Evolutionary conservation across 2,113 vertebrate species (phyloP).

Genomic region (Serinus canaria): DNA sequence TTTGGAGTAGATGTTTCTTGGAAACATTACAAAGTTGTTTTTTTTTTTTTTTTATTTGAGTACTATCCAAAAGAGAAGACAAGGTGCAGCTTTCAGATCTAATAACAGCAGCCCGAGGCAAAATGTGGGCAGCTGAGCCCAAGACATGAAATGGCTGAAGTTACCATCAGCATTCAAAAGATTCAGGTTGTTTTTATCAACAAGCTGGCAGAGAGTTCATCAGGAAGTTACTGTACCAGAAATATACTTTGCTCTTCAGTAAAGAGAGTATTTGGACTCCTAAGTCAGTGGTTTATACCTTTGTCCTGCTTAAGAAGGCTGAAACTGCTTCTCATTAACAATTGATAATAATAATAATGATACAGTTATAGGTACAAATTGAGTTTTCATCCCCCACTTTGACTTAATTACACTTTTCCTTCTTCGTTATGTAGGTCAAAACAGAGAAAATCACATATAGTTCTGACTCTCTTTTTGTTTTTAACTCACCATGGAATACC

Average conservation of each 20-base stretch:
- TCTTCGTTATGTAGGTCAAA: background rate
- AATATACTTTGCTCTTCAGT: background rate
- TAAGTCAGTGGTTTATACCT: background rate
- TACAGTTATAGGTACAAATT: background rate
- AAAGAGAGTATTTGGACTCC: background rate
- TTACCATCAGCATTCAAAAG: background rate
- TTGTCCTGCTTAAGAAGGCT: background rate
- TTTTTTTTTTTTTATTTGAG: background rate
- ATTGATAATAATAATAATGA: too few species aligned
- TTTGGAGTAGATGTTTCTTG: background rate
- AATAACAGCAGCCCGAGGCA: background rate
- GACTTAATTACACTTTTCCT: background rate
- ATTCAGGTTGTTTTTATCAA: fast-evolving
- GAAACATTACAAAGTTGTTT: background rate
- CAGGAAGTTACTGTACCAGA: background rate
- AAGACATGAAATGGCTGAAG: background rate
- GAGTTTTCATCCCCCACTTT: background rate
- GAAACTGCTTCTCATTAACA: background rate
- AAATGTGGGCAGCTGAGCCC: background rate
- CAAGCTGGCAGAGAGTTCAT: background rate
- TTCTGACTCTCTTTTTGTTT: background rate
- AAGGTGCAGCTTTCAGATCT: background rate
- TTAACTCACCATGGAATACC: fast-evolving
- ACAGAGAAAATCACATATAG: background rate
- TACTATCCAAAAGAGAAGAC: background rate